phyloP scores from a whole-genome alignment of 2,113 vertebrate genomes.

The Archocentrus centrarchus region DNA sequence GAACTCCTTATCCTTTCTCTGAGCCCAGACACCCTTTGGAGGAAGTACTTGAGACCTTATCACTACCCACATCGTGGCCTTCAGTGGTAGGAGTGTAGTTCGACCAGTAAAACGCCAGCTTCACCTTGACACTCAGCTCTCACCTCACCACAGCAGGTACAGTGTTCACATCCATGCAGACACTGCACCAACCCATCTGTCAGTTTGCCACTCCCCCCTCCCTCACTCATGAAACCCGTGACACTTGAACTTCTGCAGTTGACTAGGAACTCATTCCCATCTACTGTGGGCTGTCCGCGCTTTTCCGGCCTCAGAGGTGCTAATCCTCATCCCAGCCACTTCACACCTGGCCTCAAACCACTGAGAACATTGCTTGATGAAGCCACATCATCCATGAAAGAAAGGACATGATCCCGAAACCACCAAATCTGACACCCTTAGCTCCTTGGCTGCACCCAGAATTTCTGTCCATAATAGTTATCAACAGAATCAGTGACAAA shows the following conservation, averaged over 20 bases:
- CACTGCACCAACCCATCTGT: not conserved
- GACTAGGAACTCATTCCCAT: not conserved
- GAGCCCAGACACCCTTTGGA: too few species aligned
- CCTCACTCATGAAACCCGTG: not conserved
- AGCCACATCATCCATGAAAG: not conserved
- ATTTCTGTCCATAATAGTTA: not conserved
- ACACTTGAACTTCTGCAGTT: not conserved
- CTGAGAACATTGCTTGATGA: not conserved
- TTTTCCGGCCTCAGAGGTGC: not conserved
- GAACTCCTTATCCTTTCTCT: not conserved
- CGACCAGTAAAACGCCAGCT: too few species aligned
- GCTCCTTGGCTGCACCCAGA: not conserved
- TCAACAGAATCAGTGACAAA: not conserved
- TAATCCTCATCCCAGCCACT: conserved; percentile 1
- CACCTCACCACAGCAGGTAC: not conserved
- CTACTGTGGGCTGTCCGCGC: not conserved
- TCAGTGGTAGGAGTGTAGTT: too few species aligned
- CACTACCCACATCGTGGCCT: too few species aligned
- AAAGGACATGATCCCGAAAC: not conserved
- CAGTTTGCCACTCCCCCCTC: not conserved
- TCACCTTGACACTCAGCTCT: too few species aligned
- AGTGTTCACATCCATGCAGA: not conserved
- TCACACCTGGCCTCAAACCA: not conserved
- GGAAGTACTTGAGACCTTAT: not conserved
- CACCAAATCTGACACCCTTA: not conserved